These are phyloP conservation scores for Mormyrus lacerda DNA, from an alignment of 2,113 vertebrate genomes.

Conservation along the genomic window DNA sequence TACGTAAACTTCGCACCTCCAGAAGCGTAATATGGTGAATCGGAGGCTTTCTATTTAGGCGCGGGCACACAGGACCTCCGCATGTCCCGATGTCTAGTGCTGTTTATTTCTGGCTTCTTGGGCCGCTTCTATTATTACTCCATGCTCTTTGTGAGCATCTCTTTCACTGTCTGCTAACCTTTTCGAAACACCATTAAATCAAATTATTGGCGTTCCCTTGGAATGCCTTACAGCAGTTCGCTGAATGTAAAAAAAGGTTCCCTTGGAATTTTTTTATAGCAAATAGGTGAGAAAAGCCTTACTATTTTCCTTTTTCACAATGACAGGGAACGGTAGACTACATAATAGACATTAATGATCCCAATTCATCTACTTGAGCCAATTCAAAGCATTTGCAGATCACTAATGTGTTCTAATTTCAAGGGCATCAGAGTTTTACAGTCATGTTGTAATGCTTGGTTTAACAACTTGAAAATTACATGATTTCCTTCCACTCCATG, in stretches of 20 bases:
- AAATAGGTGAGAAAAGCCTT: neutral
- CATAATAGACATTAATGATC: neutral
- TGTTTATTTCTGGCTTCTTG: neutral
- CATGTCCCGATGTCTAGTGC: neutral
- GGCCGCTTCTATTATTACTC: neutral
- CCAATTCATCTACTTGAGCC: neutral
- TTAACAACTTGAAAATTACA: neutral
- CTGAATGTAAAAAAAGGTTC: neutral
- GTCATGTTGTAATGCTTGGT: neutral
- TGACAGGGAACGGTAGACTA: neutral
- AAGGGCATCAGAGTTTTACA: neutral
- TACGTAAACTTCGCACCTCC: neutral
- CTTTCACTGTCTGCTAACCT: neutral
- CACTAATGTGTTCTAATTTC: neutral
- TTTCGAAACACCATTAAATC: neutral
- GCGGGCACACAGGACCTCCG: neutral
- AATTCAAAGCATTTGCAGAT: neutral
- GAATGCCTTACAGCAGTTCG: neutral
- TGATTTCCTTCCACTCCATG: neutral
- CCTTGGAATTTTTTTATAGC: neutral
- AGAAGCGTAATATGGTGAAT: neutral
- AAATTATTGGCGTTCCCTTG: neutral
- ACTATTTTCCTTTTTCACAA: neutral
- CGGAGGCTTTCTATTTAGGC: neutral
- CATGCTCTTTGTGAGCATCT: neutral